phyloP scores from a whole-genome alignment of 2,797 vertebrate genomes.

The Heteromormyrus szaboi region DNA sequence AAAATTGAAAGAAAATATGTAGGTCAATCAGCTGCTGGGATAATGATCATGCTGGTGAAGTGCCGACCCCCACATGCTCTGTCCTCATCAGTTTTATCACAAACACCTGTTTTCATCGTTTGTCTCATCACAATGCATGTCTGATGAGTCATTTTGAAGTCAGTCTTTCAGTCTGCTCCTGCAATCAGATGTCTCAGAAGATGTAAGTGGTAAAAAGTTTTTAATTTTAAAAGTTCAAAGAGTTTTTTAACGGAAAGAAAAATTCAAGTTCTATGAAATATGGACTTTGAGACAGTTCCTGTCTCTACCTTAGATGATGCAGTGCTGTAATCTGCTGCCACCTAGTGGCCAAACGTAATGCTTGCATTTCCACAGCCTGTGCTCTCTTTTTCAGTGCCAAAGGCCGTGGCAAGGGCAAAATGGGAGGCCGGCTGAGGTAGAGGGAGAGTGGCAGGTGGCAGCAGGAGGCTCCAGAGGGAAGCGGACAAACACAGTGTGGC shows the following conservation, averaged over 20 bases:
- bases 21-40: not conserved
- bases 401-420: slow-evolving; percentile 62
- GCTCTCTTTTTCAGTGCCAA: slow-evolving; percentile 50
- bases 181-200: not conserved
- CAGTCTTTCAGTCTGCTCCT: not conserved
- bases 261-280: not conserved
- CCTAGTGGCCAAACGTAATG: not conserved
- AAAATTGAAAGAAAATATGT: not conserved
- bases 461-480: slow-evolving; percentile 14
- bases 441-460: not conserved
- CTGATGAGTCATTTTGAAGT: not conserved
- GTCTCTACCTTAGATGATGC: not conserved
- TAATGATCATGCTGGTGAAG: not conserved
- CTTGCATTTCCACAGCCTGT: not conserved
- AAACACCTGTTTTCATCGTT: not conserved
- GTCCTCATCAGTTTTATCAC: not conserved
- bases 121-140: not conserved
- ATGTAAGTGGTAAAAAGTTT: not conserved
- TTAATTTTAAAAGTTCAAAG: not conserved
- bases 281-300: not conserved
- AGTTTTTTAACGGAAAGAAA: not conserved
- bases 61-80: not conserved
- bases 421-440: slow-evolving; percentile 51
- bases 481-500: not conserved
- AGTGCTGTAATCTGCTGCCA: not conserved